A percentile compares a stretch with the other conserved stretches of the same genome.
phyloP scores from a whole-genome alignment of 2,888 invertebrate genomes.

The Oligia strigilis region DNA sequence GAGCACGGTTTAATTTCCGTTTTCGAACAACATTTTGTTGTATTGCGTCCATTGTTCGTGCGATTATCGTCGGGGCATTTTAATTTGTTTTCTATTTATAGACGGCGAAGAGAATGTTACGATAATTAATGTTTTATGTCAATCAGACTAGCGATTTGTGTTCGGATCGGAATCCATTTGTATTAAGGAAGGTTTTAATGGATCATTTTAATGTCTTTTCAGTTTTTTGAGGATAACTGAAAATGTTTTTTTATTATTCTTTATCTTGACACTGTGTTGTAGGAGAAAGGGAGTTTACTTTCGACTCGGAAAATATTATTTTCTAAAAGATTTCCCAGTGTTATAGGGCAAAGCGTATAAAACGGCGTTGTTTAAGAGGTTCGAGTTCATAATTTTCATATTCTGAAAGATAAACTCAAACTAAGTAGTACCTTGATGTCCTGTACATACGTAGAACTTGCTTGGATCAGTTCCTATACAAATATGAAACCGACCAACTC shows the following conservation, averaged over 20 bases:
- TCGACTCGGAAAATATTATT: not conserved
- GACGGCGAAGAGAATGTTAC: conserved; percentile 38
- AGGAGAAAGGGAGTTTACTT: not conserved
- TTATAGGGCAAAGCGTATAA: not conserved
- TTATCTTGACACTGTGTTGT: not conserved
- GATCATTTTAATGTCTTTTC: conserved; percentile 41
- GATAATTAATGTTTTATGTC: conserved; percentile 60
- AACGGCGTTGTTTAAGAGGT: not conserved
- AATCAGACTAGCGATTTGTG: conserved; percentile 54
- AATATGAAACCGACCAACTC: conserved; percentile 19
- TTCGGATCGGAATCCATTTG: conserved; percentile 45
- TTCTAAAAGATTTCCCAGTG: not conserved
- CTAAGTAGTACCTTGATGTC: too few relatives aligned
- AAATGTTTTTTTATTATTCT: not conserved
- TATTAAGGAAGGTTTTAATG: conserved; percentile 33
- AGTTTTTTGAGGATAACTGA: conserved; percentile 29
- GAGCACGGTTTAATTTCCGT: conserved; percentile 54
- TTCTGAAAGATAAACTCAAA: not conserved
- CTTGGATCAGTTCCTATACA: not conserved
- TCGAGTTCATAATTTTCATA: not conserved
- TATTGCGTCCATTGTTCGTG: conserved; percentile 40
- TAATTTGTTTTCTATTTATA: conserved; percentile 61
- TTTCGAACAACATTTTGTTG: conserved; percentile 53
- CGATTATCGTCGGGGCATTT: conserved; percentile 46
- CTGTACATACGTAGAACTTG: not conserved